Evolutionary conservation across 2,888 invertebrate species (phyloP).

Genomic region (Hydraecia micacea): DNA sequence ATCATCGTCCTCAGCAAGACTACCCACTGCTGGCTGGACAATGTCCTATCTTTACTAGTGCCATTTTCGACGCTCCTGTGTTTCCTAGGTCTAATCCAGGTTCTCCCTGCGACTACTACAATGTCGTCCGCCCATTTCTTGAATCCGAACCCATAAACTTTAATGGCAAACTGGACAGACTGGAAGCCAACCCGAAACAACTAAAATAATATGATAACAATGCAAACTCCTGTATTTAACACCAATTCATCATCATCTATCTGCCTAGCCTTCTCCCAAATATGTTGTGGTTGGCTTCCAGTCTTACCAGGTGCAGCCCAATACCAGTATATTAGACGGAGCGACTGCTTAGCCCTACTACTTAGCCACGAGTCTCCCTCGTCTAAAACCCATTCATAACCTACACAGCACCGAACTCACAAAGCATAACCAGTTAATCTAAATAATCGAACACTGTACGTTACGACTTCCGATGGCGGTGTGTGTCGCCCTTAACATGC

Average conservation of each 20-base stretch:
- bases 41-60: neutral
- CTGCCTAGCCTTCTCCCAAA: neutral
- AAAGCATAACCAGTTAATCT: conserved; percentile 44
- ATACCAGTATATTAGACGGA: neutral
- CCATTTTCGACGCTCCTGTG: too few species aligned
- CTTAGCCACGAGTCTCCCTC: neutral
- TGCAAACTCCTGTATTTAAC: neutral
- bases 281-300: neutral
- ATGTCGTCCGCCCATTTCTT: neutral
- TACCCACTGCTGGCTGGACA: neutral
- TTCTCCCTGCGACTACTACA: neutral
- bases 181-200: too few species aligned
- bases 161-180: too few species aligned
- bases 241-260: neutral
- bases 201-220: neutral
- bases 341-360: neutral
- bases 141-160: too few species aligned
- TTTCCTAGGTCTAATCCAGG: neutral
- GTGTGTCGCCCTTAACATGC: conserved; percentile 57
- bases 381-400: conserved; percentile 13
- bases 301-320: too few species aligned
- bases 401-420: neutral
- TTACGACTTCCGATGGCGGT: conserved; percentile 61
- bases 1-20: too few species aligned
- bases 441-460: conserved; percentile 42